Evolutionary conservation across 2,888 invertebrate genomes (phyloP).

Genomic region (Oeneis ivallda): DNA sequence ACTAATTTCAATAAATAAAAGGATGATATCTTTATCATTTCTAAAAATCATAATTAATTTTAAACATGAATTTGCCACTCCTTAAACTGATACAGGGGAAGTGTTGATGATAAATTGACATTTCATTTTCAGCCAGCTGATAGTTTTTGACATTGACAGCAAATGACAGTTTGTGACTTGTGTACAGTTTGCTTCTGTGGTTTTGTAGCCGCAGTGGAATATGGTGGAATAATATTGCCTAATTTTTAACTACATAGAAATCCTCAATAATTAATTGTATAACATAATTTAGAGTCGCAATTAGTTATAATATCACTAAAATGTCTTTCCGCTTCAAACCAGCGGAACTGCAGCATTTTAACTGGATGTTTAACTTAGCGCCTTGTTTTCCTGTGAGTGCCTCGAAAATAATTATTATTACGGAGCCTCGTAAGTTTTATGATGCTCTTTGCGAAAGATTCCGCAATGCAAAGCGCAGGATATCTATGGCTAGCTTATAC

Average conservation of each 20-base stretch:
- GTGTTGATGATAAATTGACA: too few species aligned
- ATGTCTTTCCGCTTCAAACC: slow-evolving; percentile 66
- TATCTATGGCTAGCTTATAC: slow-evolving; percentile 95
- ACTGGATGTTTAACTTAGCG: slow-evolving; percentile 83
- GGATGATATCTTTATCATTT: too few species aligned
- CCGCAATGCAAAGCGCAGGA: slow-evolving; percentile 84
- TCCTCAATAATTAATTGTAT: neutral
- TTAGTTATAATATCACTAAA: slow-evolving; percentile 18
- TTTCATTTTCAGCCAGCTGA: too few species aligned
- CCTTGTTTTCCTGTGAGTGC: slow-evolving; percentile 87
- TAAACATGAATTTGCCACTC: too few species aligned
- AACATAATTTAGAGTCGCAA: neutral
- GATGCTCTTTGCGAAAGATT: slow-evolving; percentile 86
- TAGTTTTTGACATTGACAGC: too few species aligned
- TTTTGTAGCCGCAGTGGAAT: too few species aligned
- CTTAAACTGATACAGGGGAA: too few species aligned
- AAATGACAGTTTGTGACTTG: too few species aligned
- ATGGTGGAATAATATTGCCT: neutral
- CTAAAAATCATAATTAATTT: too few species aligned
- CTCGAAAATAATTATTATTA: slow-evolving; percentile 86
- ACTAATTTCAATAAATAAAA: too few species aligned
- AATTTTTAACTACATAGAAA: neutral
- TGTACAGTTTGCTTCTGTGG: too few species aligned
- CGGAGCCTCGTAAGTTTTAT: slow-evolving; percentile 90
- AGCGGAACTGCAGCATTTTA: slow-evolving; percentile 76